Conservation (phyloP, 2,797 vertebrate species). For the Microcaecilia unicolor region DNA sequence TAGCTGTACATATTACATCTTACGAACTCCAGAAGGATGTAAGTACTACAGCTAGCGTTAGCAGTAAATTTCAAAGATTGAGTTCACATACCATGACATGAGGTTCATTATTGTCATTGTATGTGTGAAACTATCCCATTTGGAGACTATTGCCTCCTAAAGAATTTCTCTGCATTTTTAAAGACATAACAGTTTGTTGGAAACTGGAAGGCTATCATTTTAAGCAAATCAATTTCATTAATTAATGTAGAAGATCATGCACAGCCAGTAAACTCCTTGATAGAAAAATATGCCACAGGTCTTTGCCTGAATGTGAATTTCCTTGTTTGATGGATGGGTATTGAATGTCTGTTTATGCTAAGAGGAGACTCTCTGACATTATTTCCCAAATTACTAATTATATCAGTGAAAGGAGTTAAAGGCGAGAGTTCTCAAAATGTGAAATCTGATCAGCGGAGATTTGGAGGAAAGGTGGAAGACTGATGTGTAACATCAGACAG, state of each 20-base stretch:
- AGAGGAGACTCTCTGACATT: constrained; percentile 45
- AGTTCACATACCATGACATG: too few relatives aligned
- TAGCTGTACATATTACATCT: too few relatives aligned
- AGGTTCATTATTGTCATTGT: too few relatives aligned
- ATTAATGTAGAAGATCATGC: neutral
- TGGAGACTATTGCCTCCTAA: too few relatives aligned
- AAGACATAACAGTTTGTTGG: neutral
- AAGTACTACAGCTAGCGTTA: too few relatives aligned
- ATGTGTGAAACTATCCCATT: too few relatives aligned
- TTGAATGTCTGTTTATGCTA: constrained; percentile 40
- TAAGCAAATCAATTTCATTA: constrained; percentile 12
- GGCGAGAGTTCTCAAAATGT: constrained; percentile 36
- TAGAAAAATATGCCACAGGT: constrained; percentile 8
- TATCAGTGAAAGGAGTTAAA: constrained; percentile 47
- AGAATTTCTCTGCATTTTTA: too few relatives aligned
- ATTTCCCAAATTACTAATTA: constrained; percentile 63
- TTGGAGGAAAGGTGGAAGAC: constrained; percentile 55
- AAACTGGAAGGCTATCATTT: constrained; percentile 4
- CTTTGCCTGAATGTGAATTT: constrained; percentile 32
- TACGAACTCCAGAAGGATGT: too few relatives aligned
- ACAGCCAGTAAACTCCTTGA: constrained; percentile 15
- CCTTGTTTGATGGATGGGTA: constrained; percentile 48
- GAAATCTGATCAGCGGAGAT: constrained; percentile 59
- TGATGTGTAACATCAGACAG: constrained; percentile 62
- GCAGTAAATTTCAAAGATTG: too few relatives aligned